Conservation (phyloP, 1,140 invertebrate species). For the Armadillidium nasatum region DNA sequence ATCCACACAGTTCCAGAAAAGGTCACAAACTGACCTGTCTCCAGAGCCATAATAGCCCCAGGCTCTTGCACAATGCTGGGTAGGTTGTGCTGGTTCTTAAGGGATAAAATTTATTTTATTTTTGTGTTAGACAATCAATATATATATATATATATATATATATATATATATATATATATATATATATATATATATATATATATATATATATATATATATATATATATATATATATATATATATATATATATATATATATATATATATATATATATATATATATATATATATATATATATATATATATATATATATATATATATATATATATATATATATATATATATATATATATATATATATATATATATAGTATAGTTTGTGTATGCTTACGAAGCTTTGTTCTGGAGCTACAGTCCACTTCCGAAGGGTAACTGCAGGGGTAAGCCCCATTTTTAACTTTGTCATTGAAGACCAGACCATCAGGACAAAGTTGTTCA, state of each 20-base stretch:
- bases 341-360: constrained; percentile 8
- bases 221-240: too few species aligned
- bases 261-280: not conserved
- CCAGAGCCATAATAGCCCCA: constrained; percentile 17
- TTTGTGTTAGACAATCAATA: not conserved
- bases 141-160: not conserved
- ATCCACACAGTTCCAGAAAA: constrained; percentile 21
- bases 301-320: constrained; percentile 3
- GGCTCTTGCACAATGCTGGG: constrained; percentile 1
- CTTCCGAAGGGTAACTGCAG: constrained; percentile 21
- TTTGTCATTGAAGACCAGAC: constrained; percentile 25
- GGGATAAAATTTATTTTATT: not conserved
- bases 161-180: too few species aligned
- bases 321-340: constrained; percentile 20
- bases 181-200: too few species aligned
- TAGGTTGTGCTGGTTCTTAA: constrained; percentile 21
- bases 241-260: too few species aligned
- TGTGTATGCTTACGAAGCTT: constrained; percentile 12
- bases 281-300: not conserved
- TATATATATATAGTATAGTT: too few species aligned
- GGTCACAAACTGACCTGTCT: constrained; percentile 17
- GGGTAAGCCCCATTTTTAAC: constrained; percentile 13
- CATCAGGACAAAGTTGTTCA: constrained; percentile 24
- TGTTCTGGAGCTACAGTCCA: constrained; percentile 19
- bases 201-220: too few species aligned